These are phyloP conservation scores for Danio rerio DNA, from an alignment of 2,113 vertebrate genomes.

Conservation along the genomic window GRCz12tu NC_133177.1:4392501-4393000, in stretches of 20 bases:
- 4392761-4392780: slow-evolving; percentile 19
- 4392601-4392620: slow-evolving; percentile 36
- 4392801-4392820: slow-evolving; percentile 15
- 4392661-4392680: slow-evolving; percentile 27
- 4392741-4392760: background rate
- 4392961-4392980: background rate
- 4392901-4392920: background rate
- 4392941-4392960: background rate
- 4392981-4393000: background rate
- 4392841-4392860: background rate
- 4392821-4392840: background rate
- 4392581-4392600: slow-evolving; percentile 49
- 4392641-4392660: slow-evolving; percentile 26
- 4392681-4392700: background rate
- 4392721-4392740: background rate
- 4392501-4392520: slow-evolving; percentile 83
- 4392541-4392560: slow-evolving; percentile 19
- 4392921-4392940: background rate
- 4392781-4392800: slow-evolving; percentile 47
- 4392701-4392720: background rate
- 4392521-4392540: slow-evolving; percentile 54
- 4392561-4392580: slow-evolving; percentile 37
- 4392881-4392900: background rate
- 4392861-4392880: background rate
- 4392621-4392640: slow-evolving; percentile 26